phyloP scores from a whole-genome alignment of 1,140 invertebrate genomes.

The Drosophila persimilis region DNA sequence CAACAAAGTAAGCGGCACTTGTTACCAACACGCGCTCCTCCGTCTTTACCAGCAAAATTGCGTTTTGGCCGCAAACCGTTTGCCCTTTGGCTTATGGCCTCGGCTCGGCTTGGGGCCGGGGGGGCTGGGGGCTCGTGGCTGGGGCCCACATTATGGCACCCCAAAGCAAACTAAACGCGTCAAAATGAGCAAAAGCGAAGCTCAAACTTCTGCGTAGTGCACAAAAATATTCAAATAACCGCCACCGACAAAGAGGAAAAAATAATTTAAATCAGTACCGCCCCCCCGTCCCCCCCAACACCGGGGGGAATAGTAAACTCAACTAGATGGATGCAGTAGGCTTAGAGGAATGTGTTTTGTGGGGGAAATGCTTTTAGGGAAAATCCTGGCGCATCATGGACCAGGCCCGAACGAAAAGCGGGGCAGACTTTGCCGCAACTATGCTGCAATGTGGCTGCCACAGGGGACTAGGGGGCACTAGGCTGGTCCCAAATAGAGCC shows the following conservation, averaged over 20 bases:
- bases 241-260: background rate
- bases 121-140: background rate
- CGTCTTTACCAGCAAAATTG: conserved; percentile 37
- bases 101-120: background rate
- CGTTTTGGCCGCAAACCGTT: conserved; percentile 44
- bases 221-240: conserved; percentile 36
- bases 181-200: conserved; percentile 21
- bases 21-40: conserved; percentile 36
- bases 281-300: background rate
- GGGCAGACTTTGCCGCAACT: conserved; percentile 19
- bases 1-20: conserved; percentile 47
- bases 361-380: conserved; percentile 26
- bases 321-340: conserved; percentile 12
- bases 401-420: conserved; percentile 14
- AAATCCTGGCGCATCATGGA: conserved; percentile 14
- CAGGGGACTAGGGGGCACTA: background rate
- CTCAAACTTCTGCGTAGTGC: conserved; percentile 14
- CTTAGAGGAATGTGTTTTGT: conserved; percentile 14
- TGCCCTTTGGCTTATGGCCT: conserved; percentile 48
- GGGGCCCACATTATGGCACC: conserved; percentile 16
- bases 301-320: conserved; percentile 4
- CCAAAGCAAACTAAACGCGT: conserved; percentile 41
- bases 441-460: conserved; percentile 29
- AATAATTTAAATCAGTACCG: conserved; percentile 16
- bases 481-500: no score